These are phyloP conservation scores for Castor canadensis DNA, from an alignment of 2,113 vertebrate genomes.

Conservation along the genomic window DNA sequence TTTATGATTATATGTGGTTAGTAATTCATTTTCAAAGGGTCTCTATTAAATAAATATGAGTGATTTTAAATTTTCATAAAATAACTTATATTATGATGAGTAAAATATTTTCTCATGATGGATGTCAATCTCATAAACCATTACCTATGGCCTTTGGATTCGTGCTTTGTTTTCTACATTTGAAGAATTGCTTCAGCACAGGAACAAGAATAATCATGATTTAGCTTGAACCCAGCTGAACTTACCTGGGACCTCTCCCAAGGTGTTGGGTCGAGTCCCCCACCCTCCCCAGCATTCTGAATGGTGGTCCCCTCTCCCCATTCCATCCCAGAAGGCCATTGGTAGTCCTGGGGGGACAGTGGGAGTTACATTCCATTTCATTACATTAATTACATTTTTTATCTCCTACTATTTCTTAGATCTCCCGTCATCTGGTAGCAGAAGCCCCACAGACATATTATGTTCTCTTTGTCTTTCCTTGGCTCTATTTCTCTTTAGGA, in stretches of 20 bases:
- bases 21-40: neutral
- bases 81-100: neutral
- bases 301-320: neutral
- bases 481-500: neutral
- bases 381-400: neutral
- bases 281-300: neutral
- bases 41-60: neutral
- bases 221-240: neutral
- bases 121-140: neutral
- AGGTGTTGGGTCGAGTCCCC: rapidly evolving
- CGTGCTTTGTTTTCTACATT: neutral
- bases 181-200: neutral
- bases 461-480: neutral
- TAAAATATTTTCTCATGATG: neutral
- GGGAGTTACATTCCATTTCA: neutral
- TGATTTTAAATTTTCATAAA: neutral
- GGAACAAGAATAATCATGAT: rapidly evolving
- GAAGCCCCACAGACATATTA: neutral
- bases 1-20: neutral
- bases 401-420: neutral
- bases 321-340: neutral
- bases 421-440: rapidly evolving
- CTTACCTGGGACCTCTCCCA: neutral
- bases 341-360: neutral
- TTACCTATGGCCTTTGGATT: rapidly evolving